Percentiles rank a stretch among this genome's conserved stretches.
These are phyloP conservation scores for Mobula birostris DNA, from an alignment of 2,113 vertebrate genomes.

Conservation along the genomic window DNA sequence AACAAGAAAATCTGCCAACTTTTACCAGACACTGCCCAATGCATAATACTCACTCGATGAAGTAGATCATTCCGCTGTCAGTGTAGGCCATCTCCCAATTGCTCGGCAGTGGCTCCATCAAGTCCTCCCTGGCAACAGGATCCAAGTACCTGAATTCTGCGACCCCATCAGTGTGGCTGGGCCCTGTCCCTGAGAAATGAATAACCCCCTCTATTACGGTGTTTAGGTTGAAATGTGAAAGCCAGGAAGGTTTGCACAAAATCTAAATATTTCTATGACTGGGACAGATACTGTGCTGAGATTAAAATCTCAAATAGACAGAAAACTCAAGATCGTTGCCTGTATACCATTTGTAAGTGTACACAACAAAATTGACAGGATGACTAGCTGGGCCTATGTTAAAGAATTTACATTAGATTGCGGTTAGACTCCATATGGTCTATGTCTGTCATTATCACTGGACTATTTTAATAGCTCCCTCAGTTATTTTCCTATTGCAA, in stretches of 20 bases:
- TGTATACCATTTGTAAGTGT: background rate
- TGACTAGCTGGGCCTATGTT: background rate
- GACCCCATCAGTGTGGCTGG: conserved; percentile 78
- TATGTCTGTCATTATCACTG: background rate
- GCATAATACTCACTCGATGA: conserved; percentile 83
- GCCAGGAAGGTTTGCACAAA: background rate
- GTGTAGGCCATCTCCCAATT: conserved; percentile 99
- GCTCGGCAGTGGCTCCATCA: conserved; percentile 79
- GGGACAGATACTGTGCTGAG: background rate
- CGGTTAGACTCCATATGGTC: background rate
- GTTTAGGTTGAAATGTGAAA: background rate
- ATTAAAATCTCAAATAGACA: background rate
- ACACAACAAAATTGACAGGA: background rate
- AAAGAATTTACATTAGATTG: background rate
- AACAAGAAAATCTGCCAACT: background rate
- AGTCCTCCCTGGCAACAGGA: conserved; percentile 76
- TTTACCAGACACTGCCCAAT: background rate
- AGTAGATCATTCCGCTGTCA: conserved; percentile 93
- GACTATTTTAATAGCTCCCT: background rate
- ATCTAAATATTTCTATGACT: background rate
- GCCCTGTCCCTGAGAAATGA: conserved; percentile 64
- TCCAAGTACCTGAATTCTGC: conserved; percentile 78
- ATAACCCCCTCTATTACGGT: background rate
- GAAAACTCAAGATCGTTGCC: background rate
- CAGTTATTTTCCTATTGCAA: background rate